Evolutionary conservation across 2,113 vertebrate genomes (phyloP), one percentile per base, ranked within the genome.

Genomic region (Oryzias curvinotus): DNA sequence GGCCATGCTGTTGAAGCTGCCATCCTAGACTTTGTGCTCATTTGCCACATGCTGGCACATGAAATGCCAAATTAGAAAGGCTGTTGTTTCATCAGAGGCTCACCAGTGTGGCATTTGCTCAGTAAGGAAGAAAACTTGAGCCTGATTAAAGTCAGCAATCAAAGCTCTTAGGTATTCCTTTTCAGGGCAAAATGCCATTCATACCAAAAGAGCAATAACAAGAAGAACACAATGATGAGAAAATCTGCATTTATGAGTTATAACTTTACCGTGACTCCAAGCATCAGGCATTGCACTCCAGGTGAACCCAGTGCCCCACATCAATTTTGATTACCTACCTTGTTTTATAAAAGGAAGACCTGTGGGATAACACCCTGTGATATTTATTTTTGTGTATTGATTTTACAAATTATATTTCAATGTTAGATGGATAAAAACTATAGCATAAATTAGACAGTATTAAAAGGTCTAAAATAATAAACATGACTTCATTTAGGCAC

Each of bases 1-100:
- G 81, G 53, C 53, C 81, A 56, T 81, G 78, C 75, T 76, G 78
- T 51, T 75, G 68, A 62, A 79, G 71, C 77, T 71, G 75, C 71
- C 68, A 72, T 77, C 50, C 48, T 1, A 3, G 68, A 68, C 75
- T 74, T 66, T 76, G 71, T 75, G 77, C 67, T 84, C 74, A 83
- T 87, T 86, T 82, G 59, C 84, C 82, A 77, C 82, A 82, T 81
- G 82, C 86, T 73, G 86, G 58, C 57, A 61, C 67, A 77, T 78
- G 82, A 81, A 76, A 75, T 85, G 81, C 79, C 85, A 84, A 85
- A 85, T 89, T 83, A 82, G 78, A 65, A 68, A 65, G 75, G 79
- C 71, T 82, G 75, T 78, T 80, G 84, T 87, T 84, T 84, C 67
- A 75, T 87, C 81, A 71, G 49, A 73, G 63, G 57, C 57, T 59